These are phyloP conservation scores for Galemys pyrenaicus DNA, from an alignment of 2,113 vertebrate genomes.

Conservation along the genomic window DNA sequence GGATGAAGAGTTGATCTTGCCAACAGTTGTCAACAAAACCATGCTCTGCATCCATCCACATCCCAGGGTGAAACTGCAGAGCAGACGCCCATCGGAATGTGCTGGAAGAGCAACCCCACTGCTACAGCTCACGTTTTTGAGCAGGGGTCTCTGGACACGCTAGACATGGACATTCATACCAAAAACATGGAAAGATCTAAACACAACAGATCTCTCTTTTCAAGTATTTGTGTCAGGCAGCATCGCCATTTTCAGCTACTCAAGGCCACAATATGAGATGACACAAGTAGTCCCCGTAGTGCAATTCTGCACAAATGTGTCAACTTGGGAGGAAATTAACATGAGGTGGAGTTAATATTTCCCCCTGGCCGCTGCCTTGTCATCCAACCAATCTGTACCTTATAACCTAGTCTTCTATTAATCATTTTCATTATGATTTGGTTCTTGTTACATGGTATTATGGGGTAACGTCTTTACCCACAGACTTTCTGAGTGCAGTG, in stretches of 20 bases:
- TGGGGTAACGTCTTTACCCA: not conserved
- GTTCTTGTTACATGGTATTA: not conserved
- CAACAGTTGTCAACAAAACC: not conserved
- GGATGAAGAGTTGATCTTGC: constrained; percentile 52
- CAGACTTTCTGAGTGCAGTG: constrained; percentile 4
- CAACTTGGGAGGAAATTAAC: not conserved
- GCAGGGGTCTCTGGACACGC: not conserved
- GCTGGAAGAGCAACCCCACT: not conserved
- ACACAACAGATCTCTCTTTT: not conserved
- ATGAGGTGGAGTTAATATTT: not conserved
- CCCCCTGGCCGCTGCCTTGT: not conserved
- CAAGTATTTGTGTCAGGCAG: not conserved
- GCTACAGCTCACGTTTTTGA: not conserved
- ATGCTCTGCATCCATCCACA: not conserved
- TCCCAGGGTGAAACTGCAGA: not conserved
- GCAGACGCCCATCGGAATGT: not conserved
- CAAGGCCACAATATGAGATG: not conserved
- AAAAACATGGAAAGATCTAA: not conserved
- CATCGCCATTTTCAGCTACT: not conserved
- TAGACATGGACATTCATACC: not conserved
- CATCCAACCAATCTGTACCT: not conserved
- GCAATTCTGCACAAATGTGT: not conserved
- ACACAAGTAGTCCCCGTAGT: not conserved
- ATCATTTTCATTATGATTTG: not conserved
- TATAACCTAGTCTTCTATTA: not conserved